Conservation (phyloP, 1,140 invertebrate genomes). For the Drosophila micromelanica region DNA sequence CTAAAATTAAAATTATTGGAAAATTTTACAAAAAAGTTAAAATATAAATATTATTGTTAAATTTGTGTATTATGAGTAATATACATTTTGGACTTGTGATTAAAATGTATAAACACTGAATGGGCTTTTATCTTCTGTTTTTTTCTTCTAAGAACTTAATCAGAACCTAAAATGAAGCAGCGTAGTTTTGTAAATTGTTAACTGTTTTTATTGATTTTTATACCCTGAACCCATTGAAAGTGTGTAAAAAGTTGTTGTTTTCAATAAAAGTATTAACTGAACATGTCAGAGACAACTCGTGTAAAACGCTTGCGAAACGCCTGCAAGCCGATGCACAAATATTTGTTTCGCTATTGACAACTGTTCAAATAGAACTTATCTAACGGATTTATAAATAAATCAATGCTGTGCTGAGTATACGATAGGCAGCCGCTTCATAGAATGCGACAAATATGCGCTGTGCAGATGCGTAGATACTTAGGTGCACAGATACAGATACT, state of each 20-base stretch:
- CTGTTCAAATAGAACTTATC: constrained; percentile 60
- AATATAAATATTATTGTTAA: neutral
- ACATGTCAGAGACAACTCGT: constrained; percentile 16
- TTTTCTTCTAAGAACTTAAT: no score
- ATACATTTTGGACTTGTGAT: no score
- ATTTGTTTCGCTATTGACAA: constrained; percentile 63
- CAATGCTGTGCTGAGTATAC: constrained; percentile 47
- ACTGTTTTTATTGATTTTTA: no score
- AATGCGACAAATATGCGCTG: constrained; percentile 59
- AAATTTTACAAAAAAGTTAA: neutral
- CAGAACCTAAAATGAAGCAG: no score
- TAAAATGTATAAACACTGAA: no score
- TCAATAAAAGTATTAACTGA: neutral
- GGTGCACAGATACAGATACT: constrained; percentile 26
- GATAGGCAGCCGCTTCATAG: constrained; percentile 35
- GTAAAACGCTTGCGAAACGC: constrained; percentile 34
- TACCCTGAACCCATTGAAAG: no score
- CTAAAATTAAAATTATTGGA: neutral
- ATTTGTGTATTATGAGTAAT: no score
- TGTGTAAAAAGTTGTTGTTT: no score
- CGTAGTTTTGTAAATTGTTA: no score
- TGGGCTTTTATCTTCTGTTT: no score
- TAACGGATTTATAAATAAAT: constrained; percentile 78
- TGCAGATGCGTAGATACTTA: constrained; percentile 32
- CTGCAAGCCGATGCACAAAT: constrained; percentile 10